Base-by-base conservation (phyloP, 64 coral and sea anemone genomes). In the Montipora capricornis region DNA sequence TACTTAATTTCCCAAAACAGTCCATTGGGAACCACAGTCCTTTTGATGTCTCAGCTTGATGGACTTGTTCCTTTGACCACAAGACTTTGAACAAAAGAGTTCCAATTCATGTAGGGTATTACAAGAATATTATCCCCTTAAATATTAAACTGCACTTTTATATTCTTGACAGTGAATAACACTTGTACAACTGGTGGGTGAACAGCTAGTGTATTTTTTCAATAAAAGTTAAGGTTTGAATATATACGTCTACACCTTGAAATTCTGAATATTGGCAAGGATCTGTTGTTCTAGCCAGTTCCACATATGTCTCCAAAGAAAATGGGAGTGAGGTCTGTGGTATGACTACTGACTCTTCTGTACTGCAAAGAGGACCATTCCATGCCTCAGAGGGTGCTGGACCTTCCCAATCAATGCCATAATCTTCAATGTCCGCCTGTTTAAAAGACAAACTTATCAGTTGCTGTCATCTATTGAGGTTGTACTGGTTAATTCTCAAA, bases 211-310 rank as follows among this genome's bases (percentile, higher is more conserved):
- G 37, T 77, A 77, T 77, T 77, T 49, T 91, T 64, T 91, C 80
- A 62, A 62, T 62, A 62, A 62, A 12, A 62, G 60, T 62, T 62
- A 62, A 62, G 60, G 60, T 62, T 62, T 62, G 60, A 62, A 62
- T 13, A 91, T 91, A 91, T 70, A 91, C 79, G 48, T 91, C 89
- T 64, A 91, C 76, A 47, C 89, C 89, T 70, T 81, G 64, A 78
- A 70, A 68, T 73, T 46, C 45, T 73, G 76, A 80, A 47, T 47
- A 13, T 49, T 49, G 29, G 50, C 47, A 80, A 68, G 89, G 89
- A 74, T 81, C 68, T 55, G 81, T 91, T 16, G 77, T 17, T 26
- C 47, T 17, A 51, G 62, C 67, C 49, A 91, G 70, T 55, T 70
- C 58, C 49, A 44, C 45, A 13, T 44, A 73, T 81, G 89, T 67